These are phyloP conservation scores for Mya arenaria DNA, from an alignment of 1,140 invertebrate genomes.

Conservation along the genomic window DNA sequence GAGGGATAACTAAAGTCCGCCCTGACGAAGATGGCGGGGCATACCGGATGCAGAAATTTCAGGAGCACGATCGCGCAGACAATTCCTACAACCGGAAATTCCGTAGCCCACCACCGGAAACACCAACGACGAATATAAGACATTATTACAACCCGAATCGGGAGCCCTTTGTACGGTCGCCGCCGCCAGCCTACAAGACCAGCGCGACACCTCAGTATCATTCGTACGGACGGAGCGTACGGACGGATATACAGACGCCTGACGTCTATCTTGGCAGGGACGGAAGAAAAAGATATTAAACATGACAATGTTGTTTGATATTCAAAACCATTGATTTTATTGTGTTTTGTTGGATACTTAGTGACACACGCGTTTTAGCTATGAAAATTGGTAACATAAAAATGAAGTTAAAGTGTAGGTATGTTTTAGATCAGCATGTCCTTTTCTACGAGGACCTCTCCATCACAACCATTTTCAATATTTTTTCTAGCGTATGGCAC, in stretches of 20 bases:
- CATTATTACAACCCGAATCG: constrained; percentile 54
- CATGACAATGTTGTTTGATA: too few species aligned
- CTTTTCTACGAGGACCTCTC: too few species aligned
- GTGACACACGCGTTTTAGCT: too few species aligned
- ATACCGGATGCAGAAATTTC: neutral
- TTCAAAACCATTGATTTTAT: neutral
- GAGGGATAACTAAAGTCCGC: neutral
- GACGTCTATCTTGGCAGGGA: constrained; percentile 46
- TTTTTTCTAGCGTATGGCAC: too few species aligned
- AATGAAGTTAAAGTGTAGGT: too few species aligned
- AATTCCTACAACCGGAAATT: constrained; percentile 42
- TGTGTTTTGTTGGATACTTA: too few species aligned
- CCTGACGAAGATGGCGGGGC: neutral
- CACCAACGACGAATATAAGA: neutral
- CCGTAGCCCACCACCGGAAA: neutral
- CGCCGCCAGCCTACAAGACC: constrained; percentile 42
- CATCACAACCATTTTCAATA: too few species aligned
- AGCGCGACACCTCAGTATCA: neutral
- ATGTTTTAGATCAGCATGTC: too few species aligned
- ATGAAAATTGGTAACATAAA: too few species aligned
- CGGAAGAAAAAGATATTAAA: constrained; percentile 7
- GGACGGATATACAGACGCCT: constrained; percentile 42
- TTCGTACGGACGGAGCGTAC: neutral
- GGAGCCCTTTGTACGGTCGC: constrained; percentile 14
- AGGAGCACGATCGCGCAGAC: neutral